Conservation (phyloP, 2,797 vertebrate species). For the Sebastes dallii region DNA sequence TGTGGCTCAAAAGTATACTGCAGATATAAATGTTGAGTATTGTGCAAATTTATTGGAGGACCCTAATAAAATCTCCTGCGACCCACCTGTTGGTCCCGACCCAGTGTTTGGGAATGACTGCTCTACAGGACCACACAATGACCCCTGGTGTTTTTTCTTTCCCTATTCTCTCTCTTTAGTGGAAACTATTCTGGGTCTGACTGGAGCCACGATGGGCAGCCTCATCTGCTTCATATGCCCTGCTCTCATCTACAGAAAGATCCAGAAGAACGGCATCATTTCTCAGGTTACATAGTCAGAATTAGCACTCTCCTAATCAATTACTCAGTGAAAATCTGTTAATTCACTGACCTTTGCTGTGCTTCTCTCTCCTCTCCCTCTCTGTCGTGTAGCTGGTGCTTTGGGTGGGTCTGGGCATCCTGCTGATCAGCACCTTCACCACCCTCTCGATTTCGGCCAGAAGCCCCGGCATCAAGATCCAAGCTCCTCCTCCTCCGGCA, state of each 20-base stretch:
- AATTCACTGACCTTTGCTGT: background rate
- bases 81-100: too few species aligned
- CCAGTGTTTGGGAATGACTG: too few species aligned
- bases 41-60: too few species aligned
- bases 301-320: background rate
- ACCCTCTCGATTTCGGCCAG: slow-evolving; percentile 88
- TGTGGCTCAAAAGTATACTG: too few species aligned
- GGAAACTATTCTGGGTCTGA: slow-evolving; percentile 95
- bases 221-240: slow-evolving; percentile 99
- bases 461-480: slow-evolving; percentile 54
- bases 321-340: background rate
- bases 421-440: slow-evolving; percentile 93
- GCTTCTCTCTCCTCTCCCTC: background rate
- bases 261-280: slow-evolving; percentile 89
- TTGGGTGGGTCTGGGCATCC: slow-evolving; percentile 92
- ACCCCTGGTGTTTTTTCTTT: background rate
- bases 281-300: slow-evolving; percentile 85
- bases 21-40: too few species aligned
- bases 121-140: background rate
- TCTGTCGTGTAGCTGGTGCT: slow-evolving; percentile 87
- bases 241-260: slow-evolving; percentile 94
- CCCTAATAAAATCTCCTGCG: too few species aligned
- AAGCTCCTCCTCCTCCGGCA: slow-evolving; percentile 70
- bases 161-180: slow-evolving; percentile 76
- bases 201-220: slow-evolving; percentile 98